A percentile compares a stretch with the other conserved stretches of the same genome.
Conservation (phyloP, 2,888 invertebrate genomes). For the Lasiommata megera region DNA sequence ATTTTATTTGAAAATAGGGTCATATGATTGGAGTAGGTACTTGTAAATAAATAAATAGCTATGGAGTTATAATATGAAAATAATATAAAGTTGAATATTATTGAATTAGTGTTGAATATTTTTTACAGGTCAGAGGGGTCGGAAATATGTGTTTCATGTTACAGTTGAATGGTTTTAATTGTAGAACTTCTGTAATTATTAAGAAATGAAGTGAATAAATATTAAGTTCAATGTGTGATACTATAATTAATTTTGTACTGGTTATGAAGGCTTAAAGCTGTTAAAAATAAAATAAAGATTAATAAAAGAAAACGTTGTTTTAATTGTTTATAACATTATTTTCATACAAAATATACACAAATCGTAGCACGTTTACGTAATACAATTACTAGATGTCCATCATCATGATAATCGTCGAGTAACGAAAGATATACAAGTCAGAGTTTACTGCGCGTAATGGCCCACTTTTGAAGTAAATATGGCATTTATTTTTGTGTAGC, state of each 20-base stretch:
- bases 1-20: no score
- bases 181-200: constrained; percentile 5
- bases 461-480: no score
- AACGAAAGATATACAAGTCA: no score
- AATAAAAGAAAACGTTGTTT: constrained; percentile 1
- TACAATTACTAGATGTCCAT: background rate
- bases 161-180: constrained; percentile 29
- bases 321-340: background rate
- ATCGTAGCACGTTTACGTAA: background rate
- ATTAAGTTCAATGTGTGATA: constrained; percentile 37
- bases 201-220: constrained; percentile 2
- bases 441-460: no score
- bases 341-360: constrained; percentile 12
- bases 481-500: no score
- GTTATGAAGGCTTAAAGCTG: constrained; percentile 1
- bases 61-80: no score
- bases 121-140: constrained; percentile 60
- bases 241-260: constrained; percentile 2
- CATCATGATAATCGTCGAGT: background rate
- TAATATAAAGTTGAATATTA: no score
- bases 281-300: no score
- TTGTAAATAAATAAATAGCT: no score
- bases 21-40: no score
- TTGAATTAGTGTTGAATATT: background rate
- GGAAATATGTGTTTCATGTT: constrained; percentile 69